Evolutionary conservation across 2,888 invertebrate species (phyloP), one percentile per base, ranked within the genome.

Genomic region (Callyntrura guangdongensis): DNA sequence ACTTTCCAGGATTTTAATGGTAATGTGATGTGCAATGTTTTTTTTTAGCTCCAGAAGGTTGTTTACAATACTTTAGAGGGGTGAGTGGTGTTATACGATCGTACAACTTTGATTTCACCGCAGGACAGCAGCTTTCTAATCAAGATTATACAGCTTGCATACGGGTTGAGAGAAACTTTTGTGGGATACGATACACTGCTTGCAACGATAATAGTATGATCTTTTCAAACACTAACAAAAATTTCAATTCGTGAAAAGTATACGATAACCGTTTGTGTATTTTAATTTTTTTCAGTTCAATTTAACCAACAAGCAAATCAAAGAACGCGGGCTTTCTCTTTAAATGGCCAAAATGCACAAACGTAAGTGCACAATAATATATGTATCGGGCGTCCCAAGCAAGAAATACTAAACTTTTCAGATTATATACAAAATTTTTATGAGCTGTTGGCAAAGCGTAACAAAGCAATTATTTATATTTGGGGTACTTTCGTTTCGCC

Each of bases 61-160:
- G 97, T 94, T 95, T 97, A n/a, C 97, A 97, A 94, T 97, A 97
- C 94, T 97, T 96, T 95, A 97, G 96, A 0, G 97, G 98, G 0
- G 97, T 98, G 0, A 97, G 97, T 17, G 98, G 98, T 0, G 97
- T 97, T 89, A 96, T 98, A 14, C 96, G 96, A 61, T 98, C 98
- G 3, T 98, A 97, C 95, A 98, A 98, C 95, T 98, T 97, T 94
- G 97, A 98, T 93, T 96, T 97, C 0, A 95, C 95, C 0, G 96
- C 96, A 0, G 98, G 98, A 0, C 95, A 97, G 1, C 98, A 98
- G 94, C 96, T 98, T 20, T 98, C 98, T 87, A 98, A 98, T 95
- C 98, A 98, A 95, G 98, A 98, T 95, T 98, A 98, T 95, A 97
- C 97, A 92, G 97, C 98, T 92, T 98, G 98, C 94, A 96, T 98